Percentiles rank a stretch among this genome's conserved stretches.
Conservation (phyloP, 2,113 vertebrate species). For the Alaudala cheleensis region DNA sequence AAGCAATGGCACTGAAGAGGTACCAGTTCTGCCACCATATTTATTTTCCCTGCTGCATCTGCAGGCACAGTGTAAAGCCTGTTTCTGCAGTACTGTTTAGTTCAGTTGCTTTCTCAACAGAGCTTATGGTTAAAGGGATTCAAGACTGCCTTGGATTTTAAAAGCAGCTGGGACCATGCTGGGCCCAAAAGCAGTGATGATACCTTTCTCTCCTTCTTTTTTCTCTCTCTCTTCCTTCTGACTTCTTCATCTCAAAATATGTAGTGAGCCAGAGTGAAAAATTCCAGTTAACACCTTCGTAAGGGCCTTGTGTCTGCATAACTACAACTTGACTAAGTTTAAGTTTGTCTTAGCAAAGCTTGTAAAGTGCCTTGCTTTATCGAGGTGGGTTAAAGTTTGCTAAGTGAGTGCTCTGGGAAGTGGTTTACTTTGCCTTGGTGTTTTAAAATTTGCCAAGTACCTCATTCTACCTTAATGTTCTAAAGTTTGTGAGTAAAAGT, state of each 20-base stretch:
- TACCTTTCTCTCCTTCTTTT: background rate
- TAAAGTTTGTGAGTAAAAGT: background rate
- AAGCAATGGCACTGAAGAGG: background rate
- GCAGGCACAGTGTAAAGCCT: background rate
- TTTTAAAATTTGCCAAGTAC: background rate
- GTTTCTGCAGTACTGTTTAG: background rate
- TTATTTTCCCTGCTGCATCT: background rate
- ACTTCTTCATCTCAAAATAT: background rate
- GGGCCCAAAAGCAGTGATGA: rapidly evolving
- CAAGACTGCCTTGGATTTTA: background rate
- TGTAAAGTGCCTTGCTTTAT: background rate
- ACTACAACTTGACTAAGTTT: background rate
- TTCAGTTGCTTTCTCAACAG: background rate
- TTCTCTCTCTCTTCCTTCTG: background rate
- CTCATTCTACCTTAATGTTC: background rate
- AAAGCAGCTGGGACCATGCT: background rate
- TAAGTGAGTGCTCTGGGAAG: background rate
- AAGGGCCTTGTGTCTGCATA: background rate
- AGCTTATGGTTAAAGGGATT: background rate
- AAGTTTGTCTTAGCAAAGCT: background rate
- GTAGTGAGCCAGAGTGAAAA: background rate
- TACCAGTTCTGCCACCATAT: background rate
- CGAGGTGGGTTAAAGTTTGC: background rate
- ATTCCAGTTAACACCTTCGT: background rate
- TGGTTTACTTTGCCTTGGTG: background rate